phyloP scores from a whole-genome alignment of 2,888 invertebrate genomes.

The Scaptomyza reducta region DNA sequence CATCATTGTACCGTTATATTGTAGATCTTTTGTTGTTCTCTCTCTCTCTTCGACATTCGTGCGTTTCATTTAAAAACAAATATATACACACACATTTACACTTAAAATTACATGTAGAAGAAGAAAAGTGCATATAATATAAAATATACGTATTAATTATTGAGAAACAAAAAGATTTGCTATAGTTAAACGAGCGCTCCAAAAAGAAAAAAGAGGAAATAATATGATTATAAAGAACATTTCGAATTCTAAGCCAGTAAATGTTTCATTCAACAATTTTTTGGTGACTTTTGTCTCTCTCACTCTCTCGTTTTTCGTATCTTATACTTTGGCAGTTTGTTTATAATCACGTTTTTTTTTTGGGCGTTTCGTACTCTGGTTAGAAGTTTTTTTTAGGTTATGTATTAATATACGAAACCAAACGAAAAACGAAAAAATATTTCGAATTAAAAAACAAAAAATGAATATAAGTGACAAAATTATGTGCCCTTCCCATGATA shows the following conservation, averaged over 20 bases:
- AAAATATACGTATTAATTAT: constrained; percentile 19
- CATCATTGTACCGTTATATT: constrained; percentile 30
- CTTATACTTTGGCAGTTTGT: background rate
- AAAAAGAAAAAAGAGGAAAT: background rate
- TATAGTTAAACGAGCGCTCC: constrained; percentile 6
- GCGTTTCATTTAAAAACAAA: constrained; percentile 34
- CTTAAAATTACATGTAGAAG: constrained; percentile 4
- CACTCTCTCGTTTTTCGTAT: background rate
- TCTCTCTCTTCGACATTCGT: constrained; percentile 33
- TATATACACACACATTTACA: background rate
- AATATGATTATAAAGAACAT: constrained; percentile 23
- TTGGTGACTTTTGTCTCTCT: constrained; percentile 8
- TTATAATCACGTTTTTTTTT: constrained; percentile 15
- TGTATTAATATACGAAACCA: constrained; percentile 39
- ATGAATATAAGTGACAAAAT: constrained; percentile 26
- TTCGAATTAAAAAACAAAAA: background rate
- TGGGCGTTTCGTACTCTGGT: constrained; percentile 22
- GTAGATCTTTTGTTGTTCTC: constrained; percentile 32
- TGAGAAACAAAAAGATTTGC: constrained; percentile 23
- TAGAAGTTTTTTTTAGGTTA: constrained; percentile 38
- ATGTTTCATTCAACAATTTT: constrained; percentile 11
- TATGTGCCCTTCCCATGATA: constrained; percentile 57
- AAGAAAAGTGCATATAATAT: constrained; percentile 16
- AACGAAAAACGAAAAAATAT: background rate
- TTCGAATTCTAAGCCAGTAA: constrained; percentile 8